These are phyloP conservation scores for Trissolcus basalis DNA, from an alignment of 1,140 invertebrate species.

Conservation along the genomic window DNA sequence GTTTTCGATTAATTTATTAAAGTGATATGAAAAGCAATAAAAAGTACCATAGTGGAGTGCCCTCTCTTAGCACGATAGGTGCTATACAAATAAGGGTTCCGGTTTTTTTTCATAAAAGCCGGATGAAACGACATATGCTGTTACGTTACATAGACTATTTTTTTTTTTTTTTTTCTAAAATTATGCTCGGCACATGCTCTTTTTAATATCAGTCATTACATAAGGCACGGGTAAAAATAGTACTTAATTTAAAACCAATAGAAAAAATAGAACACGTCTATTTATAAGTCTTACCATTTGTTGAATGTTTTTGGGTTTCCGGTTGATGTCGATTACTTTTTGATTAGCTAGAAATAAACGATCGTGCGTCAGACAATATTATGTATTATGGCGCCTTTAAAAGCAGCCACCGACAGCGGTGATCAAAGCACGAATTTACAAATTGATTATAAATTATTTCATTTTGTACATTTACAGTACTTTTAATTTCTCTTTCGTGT, in stretches of 20 bases:
- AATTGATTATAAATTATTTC: neutral
- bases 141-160: slow-evolving; percentile 14
- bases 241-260: neutral
- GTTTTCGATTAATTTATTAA: no score
- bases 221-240: slow-evolving; percentile 3
- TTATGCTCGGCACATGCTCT: slow-evolving; percentile 1
- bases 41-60: no score
- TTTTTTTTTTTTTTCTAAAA: slow-evolving; percentile 23
- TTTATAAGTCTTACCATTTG: slow-evolving; percentile 30
- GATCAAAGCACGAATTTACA: neutral
- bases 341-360: slow-evolving; percentile 30
- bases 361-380: no score
- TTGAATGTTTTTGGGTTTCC: slow-evolving; percentile 39
- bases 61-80: slow-evolving; percentile 11
- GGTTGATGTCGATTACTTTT: slow-evolving; percentile 34
- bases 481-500: neutral
- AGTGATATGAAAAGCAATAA: no score
- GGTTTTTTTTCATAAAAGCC: slow-evolving; percentile 50
- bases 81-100: slow-evolving; percentile 46
- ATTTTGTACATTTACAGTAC: neutral
- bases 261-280: slow-evolving; percentile 1
- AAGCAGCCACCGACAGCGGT: no score
- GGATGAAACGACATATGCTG: slow-evolving; percentile 39
- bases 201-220: slow-evolving; percentile 20
- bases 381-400: no score